Conservation (phyloP, 2,888 invertebrate species). For the Ariolimax columbianus region DNA sequence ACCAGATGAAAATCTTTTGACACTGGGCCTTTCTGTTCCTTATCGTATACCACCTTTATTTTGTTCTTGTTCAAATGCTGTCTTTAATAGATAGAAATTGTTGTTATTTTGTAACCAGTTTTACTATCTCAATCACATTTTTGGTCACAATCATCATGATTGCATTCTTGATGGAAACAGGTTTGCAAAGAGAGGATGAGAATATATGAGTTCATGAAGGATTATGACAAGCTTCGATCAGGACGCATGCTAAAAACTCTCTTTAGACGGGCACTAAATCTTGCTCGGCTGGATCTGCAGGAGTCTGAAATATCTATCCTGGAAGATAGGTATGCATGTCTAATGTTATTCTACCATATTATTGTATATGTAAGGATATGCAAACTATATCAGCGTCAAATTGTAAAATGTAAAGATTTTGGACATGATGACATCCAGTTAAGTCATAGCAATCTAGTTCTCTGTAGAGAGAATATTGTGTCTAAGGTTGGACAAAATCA, state of each 20-base stretch:
- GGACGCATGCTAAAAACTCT: conserved; percentile 76
- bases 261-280: conserved; percentile 77
- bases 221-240: conserved; percentile 78
- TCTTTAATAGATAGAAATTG: no score
- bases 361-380: no score
- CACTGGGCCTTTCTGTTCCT: conserved; percentile 99
- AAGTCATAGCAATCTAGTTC: no score
- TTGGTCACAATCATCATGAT: no score
- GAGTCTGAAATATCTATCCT: conserved; percentile 76
- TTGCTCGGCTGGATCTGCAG: conserved; percentile 75
- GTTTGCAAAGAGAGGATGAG: conserved; percentile 76
- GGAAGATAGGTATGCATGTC: conserved; percentile 74
- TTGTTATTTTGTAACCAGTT: not conserved
- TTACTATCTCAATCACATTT: not conserved
- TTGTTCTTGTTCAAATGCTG: no score
- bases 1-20: conserved; percentile 99
- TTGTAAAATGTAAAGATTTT: no score
- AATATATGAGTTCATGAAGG: conserved; percentile 77
- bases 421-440: no score
- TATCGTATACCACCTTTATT: conserved; percentile 90
- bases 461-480: not conserved
- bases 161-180: conserved; percentile 56
- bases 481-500: no score
- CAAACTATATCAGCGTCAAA: no score
- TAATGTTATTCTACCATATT: not conserved